Percentiles rank a stretch among this genome's conserved stretches.
These are phyloP conservation scores for Fragum fragum DNA, from an alignment of 2,888 invertebrate species.

Conservation along the genomic window DNA sequence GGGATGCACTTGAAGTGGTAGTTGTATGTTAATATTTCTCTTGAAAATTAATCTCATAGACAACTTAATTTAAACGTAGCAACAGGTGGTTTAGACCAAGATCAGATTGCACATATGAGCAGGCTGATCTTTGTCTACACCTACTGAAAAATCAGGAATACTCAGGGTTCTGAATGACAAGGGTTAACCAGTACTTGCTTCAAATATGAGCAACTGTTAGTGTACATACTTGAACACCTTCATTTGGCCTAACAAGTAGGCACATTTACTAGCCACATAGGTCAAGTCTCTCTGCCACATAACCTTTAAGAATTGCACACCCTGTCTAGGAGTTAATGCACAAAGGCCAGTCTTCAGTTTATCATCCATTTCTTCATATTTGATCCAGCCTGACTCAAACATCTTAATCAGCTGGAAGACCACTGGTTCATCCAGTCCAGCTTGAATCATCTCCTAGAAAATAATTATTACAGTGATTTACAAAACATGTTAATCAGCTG, in stretches of 20 bases:
- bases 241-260: constrained; percentile 59
- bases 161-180: too few relatives aligned
- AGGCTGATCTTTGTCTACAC: too few relatives aligned
- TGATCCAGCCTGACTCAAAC: constrained; percentile 46
- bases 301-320: constrained; percentile 55
- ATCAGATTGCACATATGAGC: too few relatives aligned
- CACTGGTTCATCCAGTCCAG: constrained; percentile 48
- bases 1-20: too few relatives aligned
- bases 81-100: too few relatives aligned
- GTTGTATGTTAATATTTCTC: too few relatives aligned
- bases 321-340: constrained; percentile 41
- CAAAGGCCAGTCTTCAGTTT: constrained; percentile 38
- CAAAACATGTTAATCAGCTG: constrained; percentile 55
- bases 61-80: too few relatives aligned
- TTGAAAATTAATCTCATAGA: too few relatives aligned
- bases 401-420: constrained; percentile 55
- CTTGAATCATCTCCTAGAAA: constrained; percentile 53
- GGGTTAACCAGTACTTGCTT: too few relatives aligned
- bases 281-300: constrained; percentile 35
- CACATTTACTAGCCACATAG: constrained; percentile 51
- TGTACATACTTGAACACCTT: constrained; percentile 54
- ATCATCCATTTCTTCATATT: constrained; percentile 57
- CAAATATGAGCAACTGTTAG: too few relatives aligned
- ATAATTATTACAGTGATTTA: background rate
- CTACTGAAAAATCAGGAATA: too few relatives aligned